Conservation (phyloP, 2,113 vertebrate genomes). For the Jaculus jaculus region DNA sequence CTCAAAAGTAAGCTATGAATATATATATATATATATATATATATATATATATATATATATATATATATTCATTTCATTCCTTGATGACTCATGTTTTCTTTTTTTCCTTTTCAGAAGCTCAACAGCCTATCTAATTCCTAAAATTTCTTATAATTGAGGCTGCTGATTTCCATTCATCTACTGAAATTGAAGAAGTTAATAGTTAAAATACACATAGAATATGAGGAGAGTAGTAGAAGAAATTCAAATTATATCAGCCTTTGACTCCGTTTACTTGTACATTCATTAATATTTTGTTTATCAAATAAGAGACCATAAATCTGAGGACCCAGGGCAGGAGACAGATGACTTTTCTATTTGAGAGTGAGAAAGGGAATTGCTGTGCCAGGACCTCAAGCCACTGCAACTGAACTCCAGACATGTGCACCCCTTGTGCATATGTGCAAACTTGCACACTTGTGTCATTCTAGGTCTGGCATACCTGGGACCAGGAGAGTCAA, state of each 20-base stretch:
- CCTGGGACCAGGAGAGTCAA: no score
- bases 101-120: not conserved
- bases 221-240: not conserved
- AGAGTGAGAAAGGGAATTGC: no score
- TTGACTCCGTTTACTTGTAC: not conserved
- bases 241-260: accelerated
- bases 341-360: not conserved
- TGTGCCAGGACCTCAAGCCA: no score
- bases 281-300: not conserved
- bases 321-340: no score
- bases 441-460: no score
- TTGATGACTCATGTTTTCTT: not conserved
- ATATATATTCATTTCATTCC: not conserved
- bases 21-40: accelerated
- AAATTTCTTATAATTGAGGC: not conserved
- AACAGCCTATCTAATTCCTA: not conserved
- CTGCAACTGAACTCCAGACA: no score
- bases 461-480: no score
- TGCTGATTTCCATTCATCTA: not conserved
- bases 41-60: not conserved
- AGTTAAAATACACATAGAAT: not conserved
- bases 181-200: not conserved
- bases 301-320: not conserved
- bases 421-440: no score
- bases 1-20: no score